phyloP scores from a whole-genome alignment of 1,140 invertebrate species.

The Hestina assimilis region DNA sequence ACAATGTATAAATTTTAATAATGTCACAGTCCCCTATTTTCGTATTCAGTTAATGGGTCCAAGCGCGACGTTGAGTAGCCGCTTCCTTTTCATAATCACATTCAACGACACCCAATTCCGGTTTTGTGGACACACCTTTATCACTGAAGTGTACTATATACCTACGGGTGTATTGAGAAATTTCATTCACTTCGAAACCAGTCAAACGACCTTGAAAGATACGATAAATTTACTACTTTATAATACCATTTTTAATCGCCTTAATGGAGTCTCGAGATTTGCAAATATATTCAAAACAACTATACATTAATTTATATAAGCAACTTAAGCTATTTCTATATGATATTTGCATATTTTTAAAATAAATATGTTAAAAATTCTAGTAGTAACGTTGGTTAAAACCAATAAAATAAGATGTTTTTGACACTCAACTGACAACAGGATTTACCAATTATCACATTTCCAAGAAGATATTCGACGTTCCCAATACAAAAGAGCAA shows the following conservation, averaged over 20 bases:
- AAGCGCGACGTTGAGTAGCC: conserved; percentile 39
- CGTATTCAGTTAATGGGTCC: conserved; percentile 22
- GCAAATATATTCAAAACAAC: no score
- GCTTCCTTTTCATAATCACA: conserved; percentile 56
- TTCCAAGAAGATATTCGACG: conserved; percentile 51
- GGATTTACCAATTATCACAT: conserved; percentile 39
- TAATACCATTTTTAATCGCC: no score
- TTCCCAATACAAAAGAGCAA: conserved; percentile 43
- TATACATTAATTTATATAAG: no score
- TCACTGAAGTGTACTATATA: conserved; percentile 22
- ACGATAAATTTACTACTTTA: no score
- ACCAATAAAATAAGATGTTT: conserved; percentile 2
- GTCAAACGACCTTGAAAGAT: conserved; percentile 40
- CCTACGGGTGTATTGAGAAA: conserved; percentile 13
- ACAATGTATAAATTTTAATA: conserved; percentile 5
- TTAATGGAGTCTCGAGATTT: no score
- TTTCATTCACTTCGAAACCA: conserved; percentile 34
- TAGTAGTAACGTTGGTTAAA: neutral
- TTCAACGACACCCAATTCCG: conserved; percentile 43
- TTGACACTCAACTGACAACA: neutral
- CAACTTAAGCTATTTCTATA: no score
- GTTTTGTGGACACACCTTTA: conserved; percentile 35
- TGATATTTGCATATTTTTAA: neutral
- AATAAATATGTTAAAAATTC: neutral
- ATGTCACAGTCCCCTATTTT: conserved; percentile 15